Percentiles rank a stretch among this genome's conserved stretches.
Conservation (phyloP, 1,140 invertebrate genomes). For the Arion vulgaris region DNA sequence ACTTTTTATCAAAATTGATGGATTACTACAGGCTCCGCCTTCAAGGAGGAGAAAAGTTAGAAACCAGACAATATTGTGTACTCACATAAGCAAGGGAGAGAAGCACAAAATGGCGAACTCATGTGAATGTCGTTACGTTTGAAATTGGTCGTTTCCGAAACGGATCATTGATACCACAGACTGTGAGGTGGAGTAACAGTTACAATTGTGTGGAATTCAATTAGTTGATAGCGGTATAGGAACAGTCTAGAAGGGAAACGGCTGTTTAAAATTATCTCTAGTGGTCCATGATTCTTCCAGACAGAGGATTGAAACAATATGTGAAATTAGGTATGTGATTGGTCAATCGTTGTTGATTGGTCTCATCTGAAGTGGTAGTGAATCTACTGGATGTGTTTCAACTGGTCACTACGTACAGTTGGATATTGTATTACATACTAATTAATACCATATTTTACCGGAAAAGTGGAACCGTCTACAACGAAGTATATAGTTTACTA, state of each 20-base stretch:
- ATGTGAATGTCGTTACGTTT: background rate
- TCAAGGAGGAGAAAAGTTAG: background rate
- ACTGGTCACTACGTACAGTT: background rate
- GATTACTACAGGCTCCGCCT: background rate
- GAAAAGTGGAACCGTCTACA: background rate
- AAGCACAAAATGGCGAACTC: background rate
- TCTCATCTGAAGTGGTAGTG: background rate
- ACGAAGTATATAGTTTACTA: background rate
- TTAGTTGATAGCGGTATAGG: background rate
- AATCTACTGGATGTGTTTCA: background rate
- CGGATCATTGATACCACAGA: slow-evolving; percentile 5
- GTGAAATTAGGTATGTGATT: background rate
- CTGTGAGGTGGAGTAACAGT: background rate
- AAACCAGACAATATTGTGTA: background rate
- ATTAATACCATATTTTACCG: background rate
- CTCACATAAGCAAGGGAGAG: background rate
- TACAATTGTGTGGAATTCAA: background rate
- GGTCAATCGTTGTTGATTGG: background rate
- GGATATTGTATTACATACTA: background rate
- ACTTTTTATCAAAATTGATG: background rate
- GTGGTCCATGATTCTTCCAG: background rate
- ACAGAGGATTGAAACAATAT: background rate
- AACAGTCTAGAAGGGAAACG: background rate
- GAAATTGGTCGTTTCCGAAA: slow-evolving; percentile 4
- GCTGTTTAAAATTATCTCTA: background rate